Evolutionary conservation across 2,888 invertebrate species (phyloP).

Genomic region (Deilephila porcellus): DNA sequence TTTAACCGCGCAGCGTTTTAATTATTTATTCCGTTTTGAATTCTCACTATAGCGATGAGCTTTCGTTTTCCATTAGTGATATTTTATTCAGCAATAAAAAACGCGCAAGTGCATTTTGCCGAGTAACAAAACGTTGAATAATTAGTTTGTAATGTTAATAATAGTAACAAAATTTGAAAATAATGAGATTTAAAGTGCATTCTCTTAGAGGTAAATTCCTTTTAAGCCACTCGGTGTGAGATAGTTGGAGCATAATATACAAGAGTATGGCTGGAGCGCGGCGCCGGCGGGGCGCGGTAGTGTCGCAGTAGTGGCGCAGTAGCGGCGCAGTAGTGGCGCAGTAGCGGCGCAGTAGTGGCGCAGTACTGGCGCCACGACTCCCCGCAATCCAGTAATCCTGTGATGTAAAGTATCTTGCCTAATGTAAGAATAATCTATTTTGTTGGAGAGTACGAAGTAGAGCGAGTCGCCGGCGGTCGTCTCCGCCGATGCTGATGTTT

Average conservation of each 20-base stretch:
- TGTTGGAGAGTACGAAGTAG: slow-evolving; percentile 68
- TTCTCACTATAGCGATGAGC: slow-evolving; percentile 76
- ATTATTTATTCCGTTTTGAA: slow-evolving; percentile 81
- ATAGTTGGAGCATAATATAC: slow-evolving; percentile 18
- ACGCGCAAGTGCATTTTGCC: slow-evolving; percentile 80
- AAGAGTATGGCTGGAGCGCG: slow-evolving; percentile 40
- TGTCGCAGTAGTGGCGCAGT: slow-evolving; percentile 31
- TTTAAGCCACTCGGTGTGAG: slow-evolving; percentile 82
- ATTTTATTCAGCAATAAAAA: slow-evolving; percentile 82
- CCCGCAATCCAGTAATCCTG: slow-evolving; percentile 69
- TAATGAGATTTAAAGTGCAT: slow-evolving; percentile 84
- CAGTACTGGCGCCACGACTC: slow-evolving; percentile 38
- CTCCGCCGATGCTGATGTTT: slow-evolving; percentile 81
- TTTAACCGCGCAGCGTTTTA: slow-evolving; percentile 77
- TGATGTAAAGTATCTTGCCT: slow-evolving; percentile 82
- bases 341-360: slow-evolving; percentile 37
- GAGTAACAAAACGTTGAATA: slow-evolving; percentile 69
- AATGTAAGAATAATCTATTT: slow-evolving; percentile 80
- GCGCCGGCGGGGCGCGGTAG: slow-evolving; percentile 38
- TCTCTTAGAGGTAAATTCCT: slow-evolving; percentile 82
- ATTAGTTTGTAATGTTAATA: slow-evolving; percentile 80
- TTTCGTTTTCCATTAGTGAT: slow-evolving; percentile 84
- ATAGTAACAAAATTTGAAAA: slow-evolving; percentile 77
- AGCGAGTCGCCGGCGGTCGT: slow-evolving; percentile 67
- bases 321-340: slow-evolving; percentile 33